Conservation (phyloP, 2,888 invertebrate species). For the Platypus cylindrus region DNA sequence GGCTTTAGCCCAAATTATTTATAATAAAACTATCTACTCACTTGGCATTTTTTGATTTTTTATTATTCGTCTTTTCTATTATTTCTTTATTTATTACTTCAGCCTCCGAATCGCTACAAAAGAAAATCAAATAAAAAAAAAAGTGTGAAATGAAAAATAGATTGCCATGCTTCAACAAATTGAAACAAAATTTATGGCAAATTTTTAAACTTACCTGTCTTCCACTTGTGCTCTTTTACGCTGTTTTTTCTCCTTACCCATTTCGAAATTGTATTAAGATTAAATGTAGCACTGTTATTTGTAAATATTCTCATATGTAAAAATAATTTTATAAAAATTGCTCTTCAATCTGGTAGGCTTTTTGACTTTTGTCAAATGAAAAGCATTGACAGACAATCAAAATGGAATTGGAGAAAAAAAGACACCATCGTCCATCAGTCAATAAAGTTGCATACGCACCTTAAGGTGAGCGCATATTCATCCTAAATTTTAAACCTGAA, state of each 20-base stretch:
- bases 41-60: slow-evolving; percentile 27
- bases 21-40: slow-evolving; percentile 25
- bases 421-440: no score
- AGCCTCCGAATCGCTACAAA: slow-evolving; percentile 50
- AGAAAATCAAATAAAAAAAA: slow-evolving; percentile 8
- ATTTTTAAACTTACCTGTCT: slow-evolving; percentile 58
- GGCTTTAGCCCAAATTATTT: slow-evolving; percentile 5
- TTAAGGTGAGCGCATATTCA: no score
- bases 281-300: slow-evolving; percentile 19
- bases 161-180: slow-evolving; percentile 15
- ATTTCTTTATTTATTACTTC: slow-evolving; percentile 27
- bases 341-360: no score
- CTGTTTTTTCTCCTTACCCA: slow-evolving; percentile 75
- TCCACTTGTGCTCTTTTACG: slow-evolving; percentile 64
- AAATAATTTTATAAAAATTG: slow-evolving; percentile 12
- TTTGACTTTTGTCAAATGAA: no score
- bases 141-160: slow-evolving; percentile 3
- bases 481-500: no score
- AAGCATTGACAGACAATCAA: no score
- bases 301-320: slow-evolving; percentile 28
- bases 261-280: slow-evolving; percentile 28
- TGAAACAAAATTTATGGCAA: no score
- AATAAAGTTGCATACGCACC: no score
- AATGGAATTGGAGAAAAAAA: no score
- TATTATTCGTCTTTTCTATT: slow-evolving; percentile 26